phyloP scores from a whole-genome alignment of 2,113 vertebrate species.

The Oxyura jamaicensis region DNA sequence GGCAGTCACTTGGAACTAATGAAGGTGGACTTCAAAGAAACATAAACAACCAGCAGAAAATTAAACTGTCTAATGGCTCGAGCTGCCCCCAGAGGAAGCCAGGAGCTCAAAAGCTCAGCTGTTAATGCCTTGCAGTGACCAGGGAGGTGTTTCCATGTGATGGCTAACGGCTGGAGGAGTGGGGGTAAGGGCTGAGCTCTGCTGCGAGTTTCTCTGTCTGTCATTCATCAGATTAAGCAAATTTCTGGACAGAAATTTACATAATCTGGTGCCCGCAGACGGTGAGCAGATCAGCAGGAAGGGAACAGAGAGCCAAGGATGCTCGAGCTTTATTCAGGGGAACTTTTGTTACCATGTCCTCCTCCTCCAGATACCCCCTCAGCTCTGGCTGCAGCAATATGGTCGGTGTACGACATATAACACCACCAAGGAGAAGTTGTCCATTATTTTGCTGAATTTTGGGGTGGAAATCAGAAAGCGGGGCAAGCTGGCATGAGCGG shows the following conservation, averaged over 20 bases:
- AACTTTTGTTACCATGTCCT: background rate
- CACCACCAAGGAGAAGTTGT: background rate
- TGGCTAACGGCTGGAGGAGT: background rate
- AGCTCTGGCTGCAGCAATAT: background rate
- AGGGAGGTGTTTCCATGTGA: background rate
- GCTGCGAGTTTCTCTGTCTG: background rate
- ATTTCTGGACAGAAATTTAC: background rate
- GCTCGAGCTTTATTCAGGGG: background rate
- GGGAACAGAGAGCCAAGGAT: background rate
- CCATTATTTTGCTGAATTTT: background rate
- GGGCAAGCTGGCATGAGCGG: background rate
- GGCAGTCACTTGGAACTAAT: accelerated
- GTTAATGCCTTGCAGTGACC: background rate
- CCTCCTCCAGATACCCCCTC: background rate
- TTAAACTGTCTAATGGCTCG: background rate
- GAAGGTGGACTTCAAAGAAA: background rate
- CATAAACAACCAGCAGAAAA: background rate
- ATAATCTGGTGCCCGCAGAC: background rate
- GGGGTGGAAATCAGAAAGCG: background rate
- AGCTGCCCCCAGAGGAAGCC: background rate
- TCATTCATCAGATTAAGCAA: background rate
- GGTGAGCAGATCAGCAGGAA: background rate
- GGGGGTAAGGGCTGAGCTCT: background rate
- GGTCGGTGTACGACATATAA: accelerated
- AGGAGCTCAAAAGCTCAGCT: background rate